These are phyloP conservation scores for Pyrocoelia pectoralis DNA, from an alignment of 2,888 invertebrate genomes.

Conservation along the genomic window DNA sequence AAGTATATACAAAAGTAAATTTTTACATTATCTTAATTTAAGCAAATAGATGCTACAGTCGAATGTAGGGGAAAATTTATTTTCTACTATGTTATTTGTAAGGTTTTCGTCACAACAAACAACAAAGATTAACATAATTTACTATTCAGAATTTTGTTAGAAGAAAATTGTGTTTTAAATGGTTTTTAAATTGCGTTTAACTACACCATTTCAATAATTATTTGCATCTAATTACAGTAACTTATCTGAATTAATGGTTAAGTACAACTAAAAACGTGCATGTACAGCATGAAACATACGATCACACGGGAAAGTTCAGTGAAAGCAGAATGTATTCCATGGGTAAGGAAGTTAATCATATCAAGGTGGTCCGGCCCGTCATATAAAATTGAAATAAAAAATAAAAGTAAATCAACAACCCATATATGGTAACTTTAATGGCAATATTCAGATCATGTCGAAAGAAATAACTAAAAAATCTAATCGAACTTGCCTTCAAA, in stretches of 20 bases:
- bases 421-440: not conserved
- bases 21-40: slow-evolving; percentile 16
- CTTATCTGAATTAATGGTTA: not conserved
- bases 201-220: not conserved
- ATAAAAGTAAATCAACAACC: slow-evolving; percentile 4
- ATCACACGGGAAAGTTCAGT: slow-evolving; percentile 10
- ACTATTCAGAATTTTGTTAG: not conserved
- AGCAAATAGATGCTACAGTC: not conserved
- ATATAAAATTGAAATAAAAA: slow-evolving; percentile 10
- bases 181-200: slow-evolving; percentile 1
- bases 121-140: not conserved
- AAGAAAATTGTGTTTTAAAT: not conserved
- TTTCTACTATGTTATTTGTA: not conserved
- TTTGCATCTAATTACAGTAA: slow-evolving; percentile 1
- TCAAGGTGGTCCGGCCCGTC: slow-evolving; percentile 8
- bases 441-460: slow-evolving; percentile 7
- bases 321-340: slow-evolving; percentile 2
- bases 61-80: not conserved
- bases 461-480: slow-evolving; percentile 7
- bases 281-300: not conserved
- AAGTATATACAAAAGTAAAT: slow-evolving; percentile 13
- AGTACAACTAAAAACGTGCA: not conserved
- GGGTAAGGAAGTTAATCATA: slow-evolving; percentile 5
- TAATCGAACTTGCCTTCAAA: slow-evolving; percentile 4
- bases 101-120: not conserved